Base-by-base conservation (phyloP, 1,140 invertebrate species). In the Aphis craccivora region DNA sequence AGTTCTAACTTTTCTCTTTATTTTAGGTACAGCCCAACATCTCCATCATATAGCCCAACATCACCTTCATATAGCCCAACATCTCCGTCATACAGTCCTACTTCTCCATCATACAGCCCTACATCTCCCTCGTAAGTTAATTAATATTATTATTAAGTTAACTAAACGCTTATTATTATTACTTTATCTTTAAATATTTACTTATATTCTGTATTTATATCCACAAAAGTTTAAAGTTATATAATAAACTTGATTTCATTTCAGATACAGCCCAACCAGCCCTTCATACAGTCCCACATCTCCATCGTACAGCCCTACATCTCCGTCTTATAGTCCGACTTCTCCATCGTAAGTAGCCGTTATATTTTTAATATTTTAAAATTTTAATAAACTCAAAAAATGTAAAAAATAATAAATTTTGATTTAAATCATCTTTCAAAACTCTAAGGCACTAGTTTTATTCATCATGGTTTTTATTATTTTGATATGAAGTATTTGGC, bases 311-410 rank as follows among this genome's bases (percentile, higher is more conserved):
- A 97, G 97, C 4, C 97, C 97, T 0, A 97, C 97, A 0, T 97
- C 96, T 35, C 98, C 98, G 0, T 97, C 96, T n/a, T 98, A 98
- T 94, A 97, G 96, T 0, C 97, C 97, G 0, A 96, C 97, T 5
- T 96, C 96, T 25, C 96, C 97, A 4, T 96, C 95, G 89, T 97
- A 93, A 93, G 91, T 93, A 43, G 8, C 37, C 20, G 43, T n/a
- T 43, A 43, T 51, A 51, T 51, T 51, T 3, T 51, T 1, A 51
- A 51, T 51, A 51, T 51, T 51, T 51, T 51, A 0, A 51, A 76
- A n/a, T n/a, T n/a, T n/a, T 67, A 18, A 67, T 18, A 14, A 67
- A 0, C 11, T 67, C 60, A 67, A 9, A 14, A 67, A 67, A 67
- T 76, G 30, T 67, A 76, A 3, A 6, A n/a, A 76, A 35, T n/a